Percentiles rank a stretch among this genome's conserved stretches.
Conservation (phyloP, 2,888 invertebrate genomes). For the Drosophila nigricruria region DNA sequence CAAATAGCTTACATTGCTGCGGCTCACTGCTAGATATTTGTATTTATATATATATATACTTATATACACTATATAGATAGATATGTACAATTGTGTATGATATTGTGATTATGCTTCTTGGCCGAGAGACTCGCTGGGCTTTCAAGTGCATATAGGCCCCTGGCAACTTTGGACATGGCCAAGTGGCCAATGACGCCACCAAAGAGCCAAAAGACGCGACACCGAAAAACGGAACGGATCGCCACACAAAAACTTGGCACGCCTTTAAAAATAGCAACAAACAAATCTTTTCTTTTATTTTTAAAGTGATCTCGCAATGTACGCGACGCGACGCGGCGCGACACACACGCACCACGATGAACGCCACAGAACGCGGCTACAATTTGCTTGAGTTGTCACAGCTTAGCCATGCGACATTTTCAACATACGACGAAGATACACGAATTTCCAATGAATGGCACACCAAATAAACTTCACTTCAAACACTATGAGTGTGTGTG, state of each 20-base stretch:
- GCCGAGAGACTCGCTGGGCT: slow-evolving; percentile 30
- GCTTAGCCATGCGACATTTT: slow-evolving; percentile 35
- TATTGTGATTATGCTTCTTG: slow-evolving; percentile 13
- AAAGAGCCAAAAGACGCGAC: slow-evolving; percentile 38
- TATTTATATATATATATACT: slow-evolving; percentile 11
- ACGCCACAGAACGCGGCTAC: slow-evolving; percentile 51
- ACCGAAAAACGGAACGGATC: slow-evolving; percentile 34
- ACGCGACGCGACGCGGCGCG: slow-evolving; percentile 24
- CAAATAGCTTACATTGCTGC: slow-evolving; percentile 68
- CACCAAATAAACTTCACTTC: neutral
- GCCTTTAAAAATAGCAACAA: slow-evolving; percentile 78
- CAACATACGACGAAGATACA: neutral
- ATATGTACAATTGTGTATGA: slow-evolving; percentile 20
- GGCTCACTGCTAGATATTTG: slow-evolving; percentile 34
- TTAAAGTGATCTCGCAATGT: slow-evolving; percentile 75
- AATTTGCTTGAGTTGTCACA: slow-evolving; percentile 51
- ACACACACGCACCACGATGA: slow-evolving; percentile 39
- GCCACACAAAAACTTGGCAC: slow-evolving; percentile 69
- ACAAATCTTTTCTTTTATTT: slow-evolving; percentile 79
- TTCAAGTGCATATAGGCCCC: slow-evolving; percentile 71
- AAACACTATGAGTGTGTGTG: neutral
- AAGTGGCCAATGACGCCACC: slow-evolving; percentile 64
- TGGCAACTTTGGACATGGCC: slow-evolving; percentile 55
- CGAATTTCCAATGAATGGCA: neutral
- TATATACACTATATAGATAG: slow-evolving; percentile 20